Evolutionary conservation across 2,797 vertebrate species (phyloP).

Genomic region (Clarias pachynema): DNA sequence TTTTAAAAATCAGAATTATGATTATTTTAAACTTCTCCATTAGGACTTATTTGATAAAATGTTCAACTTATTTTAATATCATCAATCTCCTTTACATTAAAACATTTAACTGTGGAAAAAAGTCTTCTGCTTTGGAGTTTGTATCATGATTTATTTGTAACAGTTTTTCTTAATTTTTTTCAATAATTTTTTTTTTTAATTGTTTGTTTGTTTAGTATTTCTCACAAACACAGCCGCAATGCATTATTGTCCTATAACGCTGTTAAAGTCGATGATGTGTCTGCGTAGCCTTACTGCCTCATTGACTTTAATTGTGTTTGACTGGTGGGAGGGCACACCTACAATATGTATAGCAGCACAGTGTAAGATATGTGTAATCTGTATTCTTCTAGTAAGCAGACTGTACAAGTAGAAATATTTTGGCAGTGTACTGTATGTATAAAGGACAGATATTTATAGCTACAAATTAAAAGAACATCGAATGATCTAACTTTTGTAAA

Average conservation of each 20-base stretch:
- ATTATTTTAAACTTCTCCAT: not conserved
- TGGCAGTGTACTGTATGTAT: conserved; percentile 60
- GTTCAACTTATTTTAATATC: conserved; percentile 6
- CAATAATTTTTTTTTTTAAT: not conserved
- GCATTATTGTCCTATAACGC: conserved; percentile 34
- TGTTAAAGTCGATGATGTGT: conserved; percentile 6
- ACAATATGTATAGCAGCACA: conserved; percentile 67
- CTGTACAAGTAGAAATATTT: conserved; percentile 68
- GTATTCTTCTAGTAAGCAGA: conserved; percentile 66
- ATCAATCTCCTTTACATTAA: conserved; percentile 1
- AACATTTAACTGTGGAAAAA: conserved; percentile 18
- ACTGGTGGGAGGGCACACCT: conserved; percentile 57
- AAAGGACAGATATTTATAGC: conserved; percentile 56
- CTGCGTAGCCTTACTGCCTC: conserved; percentile 44
- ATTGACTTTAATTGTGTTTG: conserved; percentile 54
- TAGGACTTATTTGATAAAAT: conserved; percentile 4
- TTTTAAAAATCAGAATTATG: not conserved
- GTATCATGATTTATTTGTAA: not conserved
- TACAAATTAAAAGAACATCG: conserved; percentile 39
- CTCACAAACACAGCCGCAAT: not conserved
- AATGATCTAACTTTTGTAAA: conserved; percentile 54
- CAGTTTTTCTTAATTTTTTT: not conserved
- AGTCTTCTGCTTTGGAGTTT: not conserved
- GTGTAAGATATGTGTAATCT: conserved; percentile 66
- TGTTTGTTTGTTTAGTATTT: not conserved